phyloP scores from a whole-genome alignment of 2,888 invertebrate species.

The Amphimallon solstitiale region DNA sequence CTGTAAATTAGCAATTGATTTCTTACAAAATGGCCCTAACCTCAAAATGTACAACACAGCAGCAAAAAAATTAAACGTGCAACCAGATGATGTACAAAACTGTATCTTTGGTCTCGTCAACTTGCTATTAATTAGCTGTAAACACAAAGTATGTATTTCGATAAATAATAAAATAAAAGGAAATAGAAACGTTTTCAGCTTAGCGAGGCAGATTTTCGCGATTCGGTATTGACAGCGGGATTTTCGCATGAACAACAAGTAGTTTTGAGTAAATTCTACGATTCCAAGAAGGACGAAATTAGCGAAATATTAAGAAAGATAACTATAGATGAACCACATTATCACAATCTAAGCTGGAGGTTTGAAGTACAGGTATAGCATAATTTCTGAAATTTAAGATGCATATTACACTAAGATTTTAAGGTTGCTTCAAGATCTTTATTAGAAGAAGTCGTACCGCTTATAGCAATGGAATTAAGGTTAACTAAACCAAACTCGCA shows the following conservation, averaged over 20 bases:
- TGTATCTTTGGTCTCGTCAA: slow-evolving; percentile 79
- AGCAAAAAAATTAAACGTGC: slow-evolving; percentile 71
- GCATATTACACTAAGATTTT: slow-evolving; percentile 40
- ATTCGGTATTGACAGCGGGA: slow-evolving; percentile 65
- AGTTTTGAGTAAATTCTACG: slow-evolving; percentile 70
- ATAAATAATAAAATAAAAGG: neutral
- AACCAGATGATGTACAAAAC: slow-evolving; percentile 68
- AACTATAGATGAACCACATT: slow-evolving; percentile 63
- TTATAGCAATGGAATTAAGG: slow-evolving; percentile 68
- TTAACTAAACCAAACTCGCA: slow-evolving; percentile 56
- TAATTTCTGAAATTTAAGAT: neutral
- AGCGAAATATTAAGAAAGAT: slow-evolving; percentile 65
- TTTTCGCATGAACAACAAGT: slow-evolving; percentile 71
- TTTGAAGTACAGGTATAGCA: slow-evolving; percentile 69
- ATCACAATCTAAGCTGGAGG: slow-evolving; percentile 73
- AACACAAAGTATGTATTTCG: slow-evolving; percentile 69
- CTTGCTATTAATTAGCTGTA: slow-evolving; percentile 76
- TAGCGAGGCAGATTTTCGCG: slow-evolving; percentile 64
- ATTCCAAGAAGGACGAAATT: slow-evolving; percentile 68
- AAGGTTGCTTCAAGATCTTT: slow-evolving; percentile 70
- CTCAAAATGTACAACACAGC: slow-evolving; percentile 71
- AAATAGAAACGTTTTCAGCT: slow-evolving; percentile 58
- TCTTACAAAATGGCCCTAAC: slow-evolving; percentile 74
- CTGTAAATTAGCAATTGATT: slow-evolving; percentile 75
- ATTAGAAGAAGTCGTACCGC: slow-evolving; percentile 68